These are phyloP conservation scores for Corythucha ciliata DNA, from an alignment of 2,888 invertebrate genomes.

Conservation along the genomic window DNA sequence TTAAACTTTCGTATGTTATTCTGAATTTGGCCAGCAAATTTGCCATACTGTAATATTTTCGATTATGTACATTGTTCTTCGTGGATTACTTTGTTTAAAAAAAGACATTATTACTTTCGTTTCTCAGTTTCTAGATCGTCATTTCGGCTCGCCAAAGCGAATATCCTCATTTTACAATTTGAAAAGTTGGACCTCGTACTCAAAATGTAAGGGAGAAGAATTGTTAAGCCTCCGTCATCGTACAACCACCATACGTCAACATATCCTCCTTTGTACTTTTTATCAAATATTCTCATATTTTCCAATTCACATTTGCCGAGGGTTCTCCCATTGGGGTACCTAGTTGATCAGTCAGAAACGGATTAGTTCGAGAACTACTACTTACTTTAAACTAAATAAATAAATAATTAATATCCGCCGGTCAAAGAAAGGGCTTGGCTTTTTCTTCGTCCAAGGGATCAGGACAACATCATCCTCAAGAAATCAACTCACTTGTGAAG, in stretches of 20 bases:
- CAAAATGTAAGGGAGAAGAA: constrained; percentile 77
- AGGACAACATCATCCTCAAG: too few species aligned
- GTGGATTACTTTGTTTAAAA: not conserved
- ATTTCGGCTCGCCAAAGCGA: constrained; percentile 79
- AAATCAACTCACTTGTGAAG: too few species aligned
- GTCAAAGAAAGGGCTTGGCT: too few species aligned
- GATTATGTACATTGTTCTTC: too few species aligned
- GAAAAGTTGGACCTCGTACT: constrained; percentile 73
- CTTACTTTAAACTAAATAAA: too few species aligned
- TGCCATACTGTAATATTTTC: constrained; percentile 65
- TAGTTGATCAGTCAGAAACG: constrained; percentile 9
- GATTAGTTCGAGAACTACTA: not conserved
- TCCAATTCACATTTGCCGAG: constrained; percentile 29
- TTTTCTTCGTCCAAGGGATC: too few species aligned
- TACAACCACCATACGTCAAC: constrained; percentile 98
- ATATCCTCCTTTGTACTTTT: constrained; percentile 59
- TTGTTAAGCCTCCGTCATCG: constrained; percentile 87
- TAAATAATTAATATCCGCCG: too few species aligned
- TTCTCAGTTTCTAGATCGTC: constrained; percentile 84
- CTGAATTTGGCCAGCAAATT: constrained; percentile 90
- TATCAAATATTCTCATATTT: constrained; percentile 34
- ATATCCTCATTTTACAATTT: constrained; percentile 68
- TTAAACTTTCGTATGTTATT: constrained; percentile 89
- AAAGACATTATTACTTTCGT: constrained; percentile 53
- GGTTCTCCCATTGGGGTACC: constrained; percentile 30